Evolutionary conservation across 2,797 vertebrate species (phyloP).

Genomic region (Ambastaia sidthimunki): DNA sequence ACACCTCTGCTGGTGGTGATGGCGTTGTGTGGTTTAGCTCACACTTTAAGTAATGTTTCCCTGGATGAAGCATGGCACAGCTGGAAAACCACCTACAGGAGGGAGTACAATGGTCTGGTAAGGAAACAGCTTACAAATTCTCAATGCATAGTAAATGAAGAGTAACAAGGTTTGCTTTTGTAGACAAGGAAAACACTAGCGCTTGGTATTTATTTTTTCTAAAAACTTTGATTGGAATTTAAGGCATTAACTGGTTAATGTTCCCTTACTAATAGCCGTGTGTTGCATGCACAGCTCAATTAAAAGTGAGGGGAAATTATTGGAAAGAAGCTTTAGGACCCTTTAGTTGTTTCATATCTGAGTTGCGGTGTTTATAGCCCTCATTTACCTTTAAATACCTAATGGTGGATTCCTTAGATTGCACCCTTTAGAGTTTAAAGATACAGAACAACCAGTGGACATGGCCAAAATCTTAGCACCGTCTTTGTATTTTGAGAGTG

Average conservation of each 20-base stretch:
- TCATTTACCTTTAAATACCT: neutral
- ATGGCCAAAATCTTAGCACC: neutral
- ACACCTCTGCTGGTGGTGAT: slow-evolving; percentile 69
- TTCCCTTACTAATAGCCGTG: neutral
- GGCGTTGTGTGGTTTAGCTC: slow-evolving; percentile 60
- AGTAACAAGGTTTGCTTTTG: neutral
- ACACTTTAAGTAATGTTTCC: slow-evolving; percentile 60
- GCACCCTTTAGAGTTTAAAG: neutral
- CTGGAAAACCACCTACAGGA: slow-evolving; percentile 84
- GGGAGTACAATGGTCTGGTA: slow-evolving; percentile 87
- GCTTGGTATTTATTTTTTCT: neutral
- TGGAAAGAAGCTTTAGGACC: no score
- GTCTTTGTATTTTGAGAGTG: neutral
- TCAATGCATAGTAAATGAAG: neutral
- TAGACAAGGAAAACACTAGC: neutral
- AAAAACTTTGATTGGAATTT: slow-evolving; percentile 1
- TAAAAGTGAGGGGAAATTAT: neutral
- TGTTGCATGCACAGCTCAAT: neutral
- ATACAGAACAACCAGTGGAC: neutral
- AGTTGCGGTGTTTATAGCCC: neutral
- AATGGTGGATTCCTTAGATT: neutral
- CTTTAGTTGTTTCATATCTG: neutral
- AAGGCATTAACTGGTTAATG: neutral
- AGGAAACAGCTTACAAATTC: slow-evolving; percentile 11
- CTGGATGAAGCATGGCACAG: slow-evolving; percentile 86